Base-by-base conservation (phyloP, 2,888 invertebrate genomes). In the Rhamphomyia laevipes region DNA sequence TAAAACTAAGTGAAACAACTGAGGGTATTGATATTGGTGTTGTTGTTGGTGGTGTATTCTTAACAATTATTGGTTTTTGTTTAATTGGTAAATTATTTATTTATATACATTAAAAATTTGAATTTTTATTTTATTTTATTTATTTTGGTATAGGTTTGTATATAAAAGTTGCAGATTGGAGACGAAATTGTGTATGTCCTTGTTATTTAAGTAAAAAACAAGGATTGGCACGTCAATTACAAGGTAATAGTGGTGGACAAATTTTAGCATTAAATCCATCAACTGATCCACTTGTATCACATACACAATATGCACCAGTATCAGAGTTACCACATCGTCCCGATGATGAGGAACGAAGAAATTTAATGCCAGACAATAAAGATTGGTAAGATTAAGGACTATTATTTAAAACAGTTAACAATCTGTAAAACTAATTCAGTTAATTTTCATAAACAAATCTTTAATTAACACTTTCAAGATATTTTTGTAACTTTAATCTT, bases 301-400 rank as follows among this genome's bases (percentile, higher is more conserved):
- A 72, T 51, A 83, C 83, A 31, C 84, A 84, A 69, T 84, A 85
- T 71, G 84, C 81, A 43, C 83, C 84, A 1, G 82, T 84, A 16
- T 77, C 83, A 35, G 85, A 85, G 68, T 78, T 84, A 57, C 82
- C 84, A 43, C 77, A 77, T 13, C 76, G 77, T 47, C 81, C 73
- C 70, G 84, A 75, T 46, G 65, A 65, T 47, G 75, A 75, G 56
- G 84, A 85, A 63, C 80, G 81, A 63, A 77, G 83, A 62, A 83
- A 83, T 66, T 74, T 85, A 60, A 84, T 85, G 84, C 73, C 74
- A 53, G 83, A 84, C 61, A 81, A 79, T 66, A 84, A 84, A 68
- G 84, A 84, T 61, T 81, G 80, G 83, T 83, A 66, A 72, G 71
- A 60, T 46, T 13, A 46, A 27, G 16, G 21, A 43, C 2, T 27